Base-by-base conservation (phyloP, 2,797 vertebrate species). In the Kryptolebias ocellatus region DNA sequence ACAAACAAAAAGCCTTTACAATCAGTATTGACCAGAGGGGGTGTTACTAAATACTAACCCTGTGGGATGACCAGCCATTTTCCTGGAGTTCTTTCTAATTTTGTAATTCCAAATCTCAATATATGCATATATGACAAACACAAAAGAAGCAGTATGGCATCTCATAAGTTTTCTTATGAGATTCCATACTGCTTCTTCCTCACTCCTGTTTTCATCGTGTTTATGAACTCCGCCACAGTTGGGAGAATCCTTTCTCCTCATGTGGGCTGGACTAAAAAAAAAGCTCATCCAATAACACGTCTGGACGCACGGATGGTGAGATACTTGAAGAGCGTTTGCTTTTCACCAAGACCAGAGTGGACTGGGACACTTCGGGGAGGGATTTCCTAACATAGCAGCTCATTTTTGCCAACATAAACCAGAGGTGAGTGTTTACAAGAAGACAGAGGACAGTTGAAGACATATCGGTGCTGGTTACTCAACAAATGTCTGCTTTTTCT, bases 221-320 rank as follows among this genome's bases (percentile, higher is more conserved):
- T 57, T 16, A 58, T 50, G 64, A 72, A 67, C 81, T 80, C 45
- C 72, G 69, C 52, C 72, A 63, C 68, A 76, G 39, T 82, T 80
- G 74, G 73, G 68, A 73, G 62, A 62, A 72, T 62, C 61, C 5
- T 57, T 27, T 55, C 4, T 67, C 46, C 59, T 53, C 5, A 12
- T 72, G 76, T 83, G 88, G 90, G 88, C 80, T 17, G 87, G 75
- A 72, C 83, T 70, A 59, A 81, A 69, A 46, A 69, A 46, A 34
- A 34, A 11, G 3, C 0, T n/a, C 31, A 29, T 74, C 86, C 80
- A 87, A 73, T 74, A 18, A 8, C 47, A 70, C 66, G 31, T 64
- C 66, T 56, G 20, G 5, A 61, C 57, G n/a, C 68, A 60, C 45
- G 10, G 5, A 49, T 20, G 34, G 37, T 2, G 67, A 67, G 24